phyloP scores from a whole-genome alignment of 2,797 vertebrate species.

The Liasis olivaceus region DNA sequence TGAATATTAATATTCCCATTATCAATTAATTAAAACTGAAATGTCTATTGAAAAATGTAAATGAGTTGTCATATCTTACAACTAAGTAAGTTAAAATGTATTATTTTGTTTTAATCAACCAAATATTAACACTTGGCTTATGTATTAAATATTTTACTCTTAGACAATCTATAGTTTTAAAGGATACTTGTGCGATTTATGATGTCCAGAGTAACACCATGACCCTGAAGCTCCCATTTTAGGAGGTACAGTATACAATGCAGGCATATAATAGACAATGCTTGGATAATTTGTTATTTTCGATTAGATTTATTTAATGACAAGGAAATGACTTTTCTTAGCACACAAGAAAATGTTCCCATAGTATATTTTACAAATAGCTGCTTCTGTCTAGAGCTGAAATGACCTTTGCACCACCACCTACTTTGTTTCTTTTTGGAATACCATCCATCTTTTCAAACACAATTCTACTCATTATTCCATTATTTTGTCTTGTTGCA shows the following conservation, averaged over 20 bases:
- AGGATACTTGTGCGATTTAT: background rate
- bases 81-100: conserved; percentile 32
- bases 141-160: conserved; percentile 27
- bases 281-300: conserved; percentile 36
- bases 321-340: conserved; percentile 33
- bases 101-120: conserved; percentile 34
- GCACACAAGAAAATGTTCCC: conserved; percentile 59
- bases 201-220: too few relatives aligned
- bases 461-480: conserved; percentile 56
- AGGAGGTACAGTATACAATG: conserved; percentile 13
- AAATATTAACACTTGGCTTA: conserved; percentile 2
- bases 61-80: background rate
- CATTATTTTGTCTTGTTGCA: conserved; percentile 54
- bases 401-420: conserved; percentile 72
- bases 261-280: too few relatives aligned
- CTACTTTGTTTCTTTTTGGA: conserved; percentile 75
- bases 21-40: conserved; percentile 54
- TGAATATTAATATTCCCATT: conserved; percentile 52
- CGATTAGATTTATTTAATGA: conserved; percentile 22
- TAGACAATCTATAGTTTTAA: conserved; percentile 41
- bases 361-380: conserved; percentile 62
- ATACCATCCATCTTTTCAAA: conserved; percentile 74
- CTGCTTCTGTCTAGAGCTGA: conserved; percentile 72
- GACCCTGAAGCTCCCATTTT: background rate
- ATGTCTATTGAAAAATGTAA: conserved; percentile 49